Evolutionary conservation across 2,797 vertebrate genomes (phyloP), one percentile per base, ranked within the genome.

Genomic region (Anniella stebbinsi): DNA sequence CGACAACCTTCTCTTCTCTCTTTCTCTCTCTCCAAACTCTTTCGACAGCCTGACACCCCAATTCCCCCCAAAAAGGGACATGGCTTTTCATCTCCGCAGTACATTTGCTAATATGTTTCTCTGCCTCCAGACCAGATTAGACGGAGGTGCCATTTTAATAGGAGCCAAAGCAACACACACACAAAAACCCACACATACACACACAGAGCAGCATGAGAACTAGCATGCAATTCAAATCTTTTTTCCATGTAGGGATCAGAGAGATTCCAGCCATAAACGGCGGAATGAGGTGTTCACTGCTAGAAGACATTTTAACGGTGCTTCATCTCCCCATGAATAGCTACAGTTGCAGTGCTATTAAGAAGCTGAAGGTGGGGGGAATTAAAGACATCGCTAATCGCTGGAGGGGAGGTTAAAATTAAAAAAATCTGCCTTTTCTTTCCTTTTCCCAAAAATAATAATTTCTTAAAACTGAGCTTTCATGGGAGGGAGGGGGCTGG

Each of bases 331-430:
- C 30, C 18, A 21, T 41, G 72, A 75, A 95, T 94, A 94, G 93
- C 86, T 1, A 76, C 88, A 95, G 94, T 90, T 94, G 77, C 93
- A 93, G 94, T 63, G 92, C 93, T 93, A 93, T 95, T 95, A 95
- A 93, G 93, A 95, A 93, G 90, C 93, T 63, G 92, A 81, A 92
- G 78, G 89, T 93, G 94, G 95, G 51, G 51, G 9, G 51, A 45
- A 96, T 96, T 94, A 95, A 95, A 94, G 92, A 91, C 92, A 91
- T 91, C 89, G 72, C 92, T 94, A 96, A 95, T 94, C 92, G 95
- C 95, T 94, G n/a, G n/a, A n/a, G n/a, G n/a, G n/a, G n/a, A n/a
- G n/a, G n/a, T n/a, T n/a, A n/a, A n/a, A n/a, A n/a, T n/a, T n/a
- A n/a, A n/a, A n/a, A n/a, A n/a, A 63, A 63, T 92, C 92, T 91